Evolutionary conservation across 2,113 vertebrate genomes (phyloP).

Genomic region (Carassius auratus): DNA sequence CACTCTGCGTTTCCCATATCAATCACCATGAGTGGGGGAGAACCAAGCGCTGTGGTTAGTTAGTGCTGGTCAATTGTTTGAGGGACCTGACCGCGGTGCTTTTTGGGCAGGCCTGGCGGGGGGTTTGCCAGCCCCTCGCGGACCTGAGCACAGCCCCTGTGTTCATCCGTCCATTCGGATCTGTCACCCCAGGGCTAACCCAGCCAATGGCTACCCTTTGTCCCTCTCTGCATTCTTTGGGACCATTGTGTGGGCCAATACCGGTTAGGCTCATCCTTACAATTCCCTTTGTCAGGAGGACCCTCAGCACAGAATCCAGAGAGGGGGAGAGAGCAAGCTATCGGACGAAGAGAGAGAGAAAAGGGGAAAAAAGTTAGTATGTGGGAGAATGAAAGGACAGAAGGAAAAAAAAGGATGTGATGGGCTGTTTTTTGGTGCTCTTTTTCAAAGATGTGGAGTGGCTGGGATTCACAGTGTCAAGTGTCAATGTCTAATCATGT

Average conservation of each 20-base stretch:
- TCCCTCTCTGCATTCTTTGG: constrained; percentile 88
- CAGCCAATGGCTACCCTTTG: constrained; percentile 89
- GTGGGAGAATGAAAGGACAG: constrained; percentile 44
- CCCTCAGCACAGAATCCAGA: constrained; percentile 82
- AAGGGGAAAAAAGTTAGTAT: constrained; percentile 36
- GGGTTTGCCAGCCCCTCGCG: constrained; percentile 83
- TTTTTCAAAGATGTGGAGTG: constrained; percentile 56
- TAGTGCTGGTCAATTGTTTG: constrained; percentile 89
- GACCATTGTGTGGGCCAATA: constrained; percentile 87
- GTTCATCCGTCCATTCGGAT: constrained; percentile 98
- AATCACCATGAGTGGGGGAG: constrained; percentile 91
- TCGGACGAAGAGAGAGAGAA: constrained; percentile 44
- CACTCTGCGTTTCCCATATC: constrained; percentile 96
- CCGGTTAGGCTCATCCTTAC: constrained; percentile 99
- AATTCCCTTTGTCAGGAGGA: constrained; percentile 95
- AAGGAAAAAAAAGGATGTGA: constrained; percentile 47
- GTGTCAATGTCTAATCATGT: constrained; percentile 36
- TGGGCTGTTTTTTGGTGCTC: constrained; percentile 57
- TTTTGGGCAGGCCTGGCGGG: constrained; percentile 84
- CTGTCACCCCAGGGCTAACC: constrained; percentile 95
- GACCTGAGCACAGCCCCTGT: constrained; percentile 88
- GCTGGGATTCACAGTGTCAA: constrained; percentile 12
- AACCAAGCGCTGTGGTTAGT: constrained; percentile 82
- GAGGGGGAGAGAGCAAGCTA: constrained; percentile 72
- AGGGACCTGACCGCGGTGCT: constrained; percentile 82